Evolutionary conservation across 2,113 vertebrate species (phyloP).

Genomic region (Brachyistius frenatus): DNA sequence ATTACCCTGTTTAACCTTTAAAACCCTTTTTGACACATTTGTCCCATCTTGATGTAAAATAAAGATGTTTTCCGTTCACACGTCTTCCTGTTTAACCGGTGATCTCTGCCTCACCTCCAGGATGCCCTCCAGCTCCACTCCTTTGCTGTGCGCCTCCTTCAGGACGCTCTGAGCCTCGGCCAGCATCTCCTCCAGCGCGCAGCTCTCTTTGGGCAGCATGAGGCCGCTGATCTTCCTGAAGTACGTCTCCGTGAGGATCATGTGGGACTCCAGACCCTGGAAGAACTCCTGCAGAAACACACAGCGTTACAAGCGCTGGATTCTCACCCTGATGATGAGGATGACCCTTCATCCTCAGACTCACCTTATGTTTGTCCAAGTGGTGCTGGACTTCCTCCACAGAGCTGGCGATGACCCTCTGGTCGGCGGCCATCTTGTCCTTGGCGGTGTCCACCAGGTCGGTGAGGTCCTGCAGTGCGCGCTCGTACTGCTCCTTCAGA

Average conservation of each 20-base stretch:
- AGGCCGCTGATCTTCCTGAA: conserved; percentile 90
- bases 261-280: conserved; percentile 94
- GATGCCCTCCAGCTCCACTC: conserved; percentile 93
- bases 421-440: conserved; percentile 93
- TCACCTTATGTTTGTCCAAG: conserved; percentile 96
- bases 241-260: conserved; percentile 93
- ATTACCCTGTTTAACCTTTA: no score
- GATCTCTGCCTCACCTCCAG: conserved; percentile 88
- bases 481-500: conserved; percentile 92
- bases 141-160: conserved; percentile 91
- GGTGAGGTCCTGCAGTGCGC: conserved; percentile 91
- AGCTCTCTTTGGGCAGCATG: conserved; percentile 84
- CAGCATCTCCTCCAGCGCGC: conserved; percentile 85
- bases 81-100: no score
- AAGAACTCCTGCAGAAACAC: conserved; percentile 91
- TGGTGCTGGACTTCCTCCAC: conserved; percentile 89
- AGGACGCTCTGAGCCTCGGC: conserved; percentile 87
- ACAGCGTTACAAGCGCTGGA: neutral
- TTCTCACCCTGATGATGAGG: neutral
- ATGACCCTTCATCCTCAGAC: neutral
- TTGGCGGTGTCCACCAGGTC: conserved; percentile 94
- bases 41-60: no score
- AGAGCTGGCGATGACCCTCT: conserved; percentile 90
- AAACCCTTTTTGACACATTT: no score
- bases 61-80: no score